phyloP scores from a whole-genome alignment of 2,113 vertebrate species.

The Dipodomys merriami region DNA sequence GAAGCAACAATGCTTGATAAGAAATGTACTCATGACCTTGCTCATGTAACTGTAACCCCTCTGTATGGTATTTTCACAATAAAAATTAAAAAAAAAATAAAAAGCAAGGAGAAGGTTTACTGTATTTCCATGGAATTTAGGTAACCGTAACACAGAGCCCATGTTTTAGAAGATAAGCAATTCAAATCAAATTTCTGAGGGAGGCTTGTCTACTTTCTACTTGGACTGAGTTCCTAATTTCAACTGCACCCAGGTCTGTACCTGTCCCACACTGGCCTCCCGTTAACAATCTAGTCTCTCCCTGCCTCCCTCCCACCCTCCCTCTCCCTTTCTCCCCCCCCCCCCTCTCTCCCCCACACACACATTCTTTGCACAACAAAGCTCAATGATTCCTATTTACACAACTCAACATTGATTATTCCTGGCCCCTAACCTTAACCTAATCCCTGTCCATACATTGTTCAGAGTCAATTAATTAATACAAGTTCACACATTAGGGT shows the following conservation, averaged over 20 bases:
- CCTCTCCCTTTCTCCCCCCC: too few species aligned
- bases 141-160: not conserved
- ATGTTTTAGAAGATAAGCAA: not conserved
- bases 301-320: too few species aligned
- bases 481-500: not conserved
- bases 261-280: not conserved
- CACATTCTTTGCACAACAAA: not conserved
- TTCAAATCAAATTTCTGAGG: not conserved
- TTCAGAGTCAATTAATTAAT: not conserved
- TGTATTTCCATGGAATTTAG: not conserved
- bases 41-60: too few species aligned
- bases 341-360: too few species aligned
- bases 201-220: not conserved
- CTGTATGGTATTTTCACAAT: too few species aligned
- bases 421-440: not conserved
- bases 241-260: not conserved
- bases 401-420: not conserved
- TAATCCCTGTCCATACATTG: not conserved
- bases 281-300: too few species aligned
- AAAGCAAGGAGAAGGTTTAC: conserved; percentile 7
- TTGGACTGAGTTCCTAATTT: not conserved
- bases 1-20: too few species aligned
- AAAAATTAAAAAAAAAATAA: too few species aligned
- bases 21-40: too few species aligned
- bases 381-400: not conserved